Evolutionary conservation across 2,113 vertebrate genomes (phyloP), one percentile per base, ranked within the genome.

Genomic region (Haemorhous mexicanus): DNA sequence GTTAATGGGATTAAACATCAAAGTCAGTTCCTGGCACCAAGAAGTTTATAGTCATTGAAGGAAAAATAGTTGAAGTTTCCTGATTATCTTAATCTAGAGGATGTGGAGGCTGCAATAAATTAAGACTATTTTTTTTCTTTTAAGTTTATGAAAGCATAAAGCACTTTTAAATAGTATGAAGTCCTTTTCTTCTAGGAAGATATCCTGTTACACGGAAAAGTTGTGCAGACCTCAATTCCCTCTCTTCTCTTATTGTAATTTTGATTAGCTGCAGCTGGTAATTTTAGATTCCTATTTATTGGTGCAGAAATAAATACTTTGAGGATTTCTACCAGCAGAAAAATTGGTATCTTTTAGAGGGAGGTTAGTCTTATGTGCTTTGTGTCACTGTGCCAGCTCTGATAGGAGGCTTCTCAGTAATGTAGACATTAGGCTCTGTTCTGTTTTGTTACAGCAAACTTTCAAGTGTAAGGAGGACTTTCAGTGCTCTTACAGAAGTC

Each of bases 1-100:
- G 0, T 93, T 97, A 94, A 96, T 79, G 84, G 59, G 95, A 94
- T 96, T 97, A 96, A 96, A 96, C 93, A 89, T 96, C 94, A 97
- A 96, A 97, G 95, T 90, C 62, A 74, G 28, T 83, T 93, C 41
- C 43, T 58, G 75, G 73, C 69, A 89, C 83, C 68, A 58, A 78
- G 62, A 72, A 93, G 44, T 92, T 94, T 72, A 87, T 67, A 92
- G 77, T 26, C 52, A 46, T 75, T 89, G 84, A 92, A 86, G 89
- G 77, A 84, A 67, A 89, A 81, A 76, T 61, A 84, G 88, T 37
- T 66, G 59, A 87, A 92, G 69, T 94, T 96, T 94, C 63, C 55
- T 14, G 8, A 50, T 1, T 20, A 61, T 93, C 67, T 66, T 94
- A 72, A 67, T 97, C 84, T 90, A 68, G 90, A 90, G 84, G 49